A percentile compares a stretch with the other conserved stretches of the same genome.
These are phyloP conservation scores for Delphinapterus leucas DNA, from an alignment of 2,113 vertebrate species.

Conservation along the genomic window DNA sequence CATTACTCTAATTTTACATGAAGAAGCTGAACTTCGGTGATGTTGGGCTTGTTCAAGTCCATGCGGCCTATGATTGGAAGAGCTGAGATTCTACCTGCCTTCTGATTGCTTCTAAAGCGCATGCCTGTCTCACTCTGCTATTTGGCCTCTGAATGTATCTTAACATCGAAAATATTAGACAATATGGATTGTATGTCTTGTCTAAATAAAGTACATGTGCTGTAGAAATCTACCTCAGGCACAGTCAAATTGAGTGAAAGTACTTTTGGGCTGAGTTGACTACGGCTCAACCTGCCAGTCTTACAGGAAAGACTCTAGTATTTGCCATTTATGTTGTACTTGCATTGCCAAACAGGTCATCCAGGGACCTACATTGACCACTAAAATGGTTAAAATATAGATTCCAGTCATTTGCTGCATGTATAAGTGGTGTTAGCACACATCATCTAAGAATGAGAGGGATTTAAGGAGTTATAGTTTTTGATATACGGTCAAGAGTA, in stretches of 20 bases:
- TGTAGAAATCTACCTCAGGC: not conserved
- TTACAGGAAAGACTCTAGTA: not conserved
- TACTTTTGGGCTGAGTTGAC: not conserved
- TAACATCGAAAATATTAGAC: not conserved
- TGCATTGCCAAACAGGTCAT: not conserved
- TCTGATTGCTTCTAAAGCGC: not conserved
- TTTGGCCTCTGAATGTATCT: not conserved
- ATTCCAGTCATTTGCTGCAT: not conserved
- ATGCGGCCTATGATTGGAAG: not conserved
- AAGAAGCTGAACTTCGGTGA: not conserved
- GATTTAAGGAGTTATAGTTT: slow-evolving; percentile 4
- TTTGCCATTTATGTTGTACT: not conserved
- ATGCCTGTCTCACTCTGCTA: not conserved
- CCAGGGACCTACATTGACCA: not conserved
- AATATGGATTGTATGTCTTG: not conserved
- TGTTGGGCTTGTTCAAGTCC: not conserved
- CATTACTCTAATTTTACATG: not conserved
- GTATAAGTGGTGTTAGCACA: not conserved
- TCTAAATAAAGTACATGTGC: not conserved
- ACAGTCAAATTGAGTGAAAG: not conserved
- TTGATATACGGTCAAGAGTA: not conserved
- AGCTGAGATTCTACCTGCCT: not conserved
- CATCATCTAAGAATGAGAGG: not conserved
- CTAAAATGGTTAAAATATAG: not conserved
- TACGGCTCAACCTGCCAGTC: not conserved